Evolutionary conservation across 2,888 invertebrate species (phyloP).

Genomic region (Eulithis prunata): DNA sequence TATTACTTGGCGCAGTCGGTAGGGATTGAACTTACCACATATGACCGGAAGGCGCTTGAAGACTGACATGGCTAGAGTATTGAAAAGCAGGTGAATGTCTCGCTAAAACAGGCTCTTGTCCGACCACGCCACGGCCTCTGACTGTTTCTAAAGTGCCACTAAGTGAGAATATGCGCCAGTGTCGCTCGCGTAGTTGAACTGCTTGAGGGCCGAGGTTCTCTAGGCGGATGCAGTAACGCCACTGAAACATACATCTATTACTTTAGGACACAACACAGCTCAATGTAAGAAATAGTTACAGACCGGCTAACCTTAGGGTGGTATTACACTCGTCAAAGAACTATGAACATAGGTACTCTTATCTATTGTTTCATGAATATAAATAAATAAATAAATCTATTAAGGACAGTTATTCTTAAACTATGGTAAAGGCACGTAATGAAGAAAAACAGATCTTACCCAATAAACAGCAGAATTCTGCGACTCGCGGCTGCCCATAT

Average conservation of each 20-base stretch:
- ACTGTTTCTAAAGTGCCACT: slow-evolving; percentile 97
- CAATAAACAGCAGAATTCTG: slow-evolving; percentile 97
- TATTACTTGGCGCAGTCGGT: slow-evolving; percentile 12
- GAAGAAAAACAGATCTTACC: slow-evolving; percentile 78
- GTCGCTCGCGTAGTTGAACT: slow-evolving; percentile 97
- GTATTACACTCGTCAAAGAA: too few relatives aligned
- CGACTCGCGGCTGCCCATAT: slow-evolving; percentile 97
- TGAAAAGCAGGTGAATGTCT: slow-evolving; percentile 96
- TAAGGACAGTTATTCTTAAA: too few relatives aligned
- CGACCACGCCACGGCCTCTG: slow-evolving; percentile 97
- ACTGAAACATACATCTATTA: slow-evolving; percentile 67
- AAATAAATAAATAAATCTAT: too few relatives aligned
- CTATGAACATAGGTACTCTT: too few relatives aligned
- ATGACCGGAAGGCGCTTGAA: slow-evolving; percentile 98
- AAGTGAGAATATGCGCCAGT: slow-evolving; percentile 98
- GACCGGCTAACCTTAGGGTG: too few relatives aligned
- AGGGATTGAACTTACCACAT: slow-evolving; percentile 90
- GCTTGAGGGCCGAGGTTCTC: slow-evolving; percentile 96
- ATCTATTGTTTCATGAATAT: too few relatives aligned
- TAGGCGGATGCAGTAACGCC: slow-evolving; percentile 98
- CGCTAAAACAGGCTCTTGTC: slow-evolving; percentile 97
- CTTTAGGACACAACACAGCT: too few relatives aligned
- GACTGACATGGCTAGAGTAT: slow-evolving; percentile 98
- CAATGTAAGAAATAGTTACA: too few relatives aligned
- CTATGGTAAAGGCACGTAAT: too few relatives aligned